Evolutionary conservation across 2,888 invertebrate species (phyloP).

Genomic region (Glyphotaelius pellucidus): DNA sequence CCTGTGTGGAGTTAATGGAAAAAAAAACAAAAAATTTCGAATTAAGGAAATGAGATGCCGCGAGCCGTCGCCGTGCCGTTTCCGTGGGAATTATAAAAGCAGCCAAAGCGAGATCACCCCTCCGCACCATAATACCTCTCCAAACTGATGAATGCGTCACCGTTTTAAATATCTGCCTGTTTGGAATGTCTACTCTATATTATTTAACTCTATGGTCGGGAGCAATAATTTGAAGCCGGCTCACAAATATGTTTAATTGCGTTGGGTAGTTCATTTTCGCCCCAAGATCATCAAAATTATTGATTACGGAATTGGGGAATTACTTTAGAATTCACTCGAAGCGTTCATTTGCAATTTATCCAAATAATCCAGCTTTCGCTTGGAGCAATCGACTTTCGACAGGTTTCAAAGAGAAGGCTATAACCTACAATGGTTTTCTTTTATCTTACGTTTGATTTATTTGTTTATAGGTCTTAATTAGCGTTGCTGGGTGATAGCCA

Average conservation of each 20-base stretch:
- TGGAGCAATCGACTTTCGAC: background rate
- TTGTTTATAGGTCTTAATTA: background rate
- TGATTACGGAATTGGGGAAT: background rate
- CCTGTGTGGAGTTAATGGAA: too few species aligned
- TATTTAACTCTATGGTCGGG: too few species aligned
- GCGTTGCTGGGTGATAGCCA: background rate
- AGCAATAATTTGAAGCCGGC: background rate
- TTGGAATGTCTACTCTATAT: too few species aligned
- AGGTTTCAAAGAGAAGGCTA: background rate
- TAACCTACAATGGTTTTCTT: background rate
- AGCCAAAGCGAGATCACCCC: too few species aligned
- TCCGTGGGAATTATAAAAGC: too few species aligned
- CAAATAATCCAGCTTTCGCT: background rate
- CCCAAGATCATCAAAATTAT: background rate
- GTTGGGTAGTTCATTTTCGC: background rate
- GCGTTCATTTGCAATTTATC: background rate
- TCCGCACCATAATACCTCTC: too few species aligned
- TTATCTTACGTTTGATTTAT: background rate
- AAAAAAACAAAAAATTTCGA: too few species aligned
- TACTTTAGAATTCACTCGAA: background rate
- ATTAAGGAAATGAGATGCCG: too few species aligned
- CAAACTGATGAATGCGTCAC: too few species aligned
- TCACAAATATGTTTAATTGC: constrained; percentile 11
- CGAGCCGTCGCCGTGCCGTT: too few species aligned
- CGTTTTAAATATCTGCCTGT: too few species aligned